phyloP scores from a whole-genome alignment of 1,140 invertebrate genomes.

The Calycopis cecrops region DNA sequence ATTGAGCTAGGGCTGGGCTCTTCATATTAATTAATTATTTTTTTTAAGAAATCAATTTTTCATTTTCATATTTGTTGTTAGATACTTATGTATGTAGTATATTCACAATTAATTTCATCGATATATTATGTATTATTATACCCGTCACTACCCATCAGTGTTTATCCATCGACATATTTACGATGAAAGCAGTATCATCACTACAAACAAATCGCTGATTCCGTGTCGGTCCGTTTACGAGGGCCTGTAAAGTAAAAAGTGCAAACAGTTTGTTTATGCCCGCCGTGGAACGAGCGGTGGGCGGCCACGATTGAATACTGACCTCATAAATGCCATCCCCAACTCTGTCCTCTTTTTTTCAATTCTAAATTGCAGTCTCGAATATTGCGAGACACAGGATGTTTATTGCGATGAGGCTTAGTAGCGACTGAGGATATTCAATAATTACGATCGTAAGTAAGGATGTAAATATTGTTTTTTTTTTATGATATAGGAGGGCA shows the following conservation, averaged over 20 bases:
- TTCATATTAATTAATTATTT: too few relatives aligned
- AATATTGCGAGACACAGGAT: neutral
- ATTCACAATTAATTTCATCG: too few relatives aligned
- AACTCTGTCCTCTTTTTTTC: slow-evolving; percentile 30
- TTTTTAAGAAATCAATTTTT: too few relatives aligned
- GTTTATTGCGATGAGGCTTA: too few relatives aligned
- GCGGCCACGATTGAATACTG: slow-evolving; percentile 33
- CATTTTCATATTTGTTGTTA: too few relatives aligned
- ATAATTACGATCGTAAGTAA: too few relatives aligned
- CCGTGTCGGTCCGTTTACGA: slow-evolving; percentile 59
- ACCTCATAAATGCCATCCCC: slow-evolving; percentile 38
- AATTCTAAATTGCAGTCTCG: slow-evolving; percentile 10
- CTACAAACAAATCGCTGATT: slow-evolving; percentile 49
- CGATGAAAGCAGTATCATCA: slow-evolving; percentile 5
- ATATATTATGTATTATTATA: too few relatives aligned
- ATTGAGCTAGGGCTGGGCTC: too few relatives aligned
- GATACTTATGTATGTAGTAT: too few relatives aligned
- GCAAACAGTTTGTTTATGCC: slow-evolving; percentile 64
- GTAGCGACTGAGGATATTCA: too few relatives aligned
- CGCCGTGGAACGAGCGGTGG: slow-evolving; percentile 25
- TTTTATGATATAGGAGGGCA: too few relatives aligned
- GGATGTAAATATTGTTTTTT: too few relatives aligned
- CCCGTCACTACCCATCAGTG: slow-evolving; percentile 1
- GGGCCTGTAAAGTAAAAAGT: slow-evolving; percentile 62
- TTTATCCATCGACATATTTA: slow-evolving; percentile 4